phyloP scores from a whole-genome alignment of 1,140 invertebrate genomes.

The Lanistes nyassanus region DNA sequence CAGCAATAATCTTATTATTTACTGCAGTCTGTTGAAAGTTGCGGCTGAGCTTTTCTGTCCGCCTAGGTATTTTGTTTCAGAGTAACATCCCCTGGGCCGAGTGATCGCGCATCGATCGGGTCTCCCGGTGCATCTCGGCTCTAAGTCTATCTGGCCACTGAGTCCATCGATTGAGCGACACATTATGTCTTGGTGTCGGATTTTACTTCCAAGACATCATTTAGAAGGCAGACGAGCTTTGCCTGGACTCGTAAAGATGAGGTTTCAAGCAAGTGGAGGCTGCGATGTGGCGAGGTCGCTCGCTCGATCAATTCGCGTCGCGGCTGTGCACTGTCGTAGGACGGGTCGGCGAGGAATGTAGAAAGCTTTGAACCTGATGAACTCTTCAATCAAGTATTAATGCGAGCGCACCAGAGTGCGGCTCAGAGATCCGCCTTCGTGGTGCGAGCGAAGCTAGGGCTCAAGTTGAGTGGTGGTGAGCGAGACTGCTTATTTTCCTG shows the following conservation, averaged over 20 bases:
- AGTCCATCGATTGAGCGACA: constrained; percentile 1
- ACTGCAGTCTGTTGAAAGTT: constrained; percentile 18
- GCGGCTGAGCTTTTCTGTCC: background rate
- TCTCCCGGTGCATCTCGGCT: background rate
- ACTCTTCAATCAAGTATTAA: constrained; percentile 28
- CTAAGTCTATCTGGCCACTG: background rate
- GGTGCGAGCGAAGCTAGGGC: constrained; percentile 4
- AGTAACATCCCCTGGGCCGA: constrained; percentile 13
- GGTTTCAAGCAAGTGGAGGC: too few species aligned
- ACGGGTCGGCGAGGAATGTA: constrained; percentile 8
- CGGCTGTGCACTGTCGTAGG: too few species aligned
- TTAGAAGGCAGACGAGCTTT: background rate
- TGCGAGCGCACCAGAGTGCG: constrained; percentile 20
- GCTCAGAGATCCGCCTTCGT: constrained; percentile 6
- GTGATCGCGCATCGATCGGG: constrained; percentile 10
- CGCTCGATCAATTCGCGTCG: too few species aligned
- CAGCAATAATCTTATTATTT: background rate
- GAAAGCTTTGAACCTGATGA: constrained; percentile 26
- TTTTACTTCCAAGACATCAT: constrained; percentile 4
- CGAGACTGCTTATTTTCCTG: too few species aligned
- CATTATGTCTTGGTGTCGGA: background rate
- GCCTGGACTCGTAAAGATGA: too few species aligned
- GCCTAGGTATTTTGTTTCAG: constrained; percentile 12
- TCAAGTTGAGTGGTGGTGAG: too few species aligned
- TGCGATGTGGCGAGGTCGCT: too few species aligned